Base-by-base conservation (phyloP, 1,140 invertebrate species). In the Yoshiicerus persimilis region DNA sequence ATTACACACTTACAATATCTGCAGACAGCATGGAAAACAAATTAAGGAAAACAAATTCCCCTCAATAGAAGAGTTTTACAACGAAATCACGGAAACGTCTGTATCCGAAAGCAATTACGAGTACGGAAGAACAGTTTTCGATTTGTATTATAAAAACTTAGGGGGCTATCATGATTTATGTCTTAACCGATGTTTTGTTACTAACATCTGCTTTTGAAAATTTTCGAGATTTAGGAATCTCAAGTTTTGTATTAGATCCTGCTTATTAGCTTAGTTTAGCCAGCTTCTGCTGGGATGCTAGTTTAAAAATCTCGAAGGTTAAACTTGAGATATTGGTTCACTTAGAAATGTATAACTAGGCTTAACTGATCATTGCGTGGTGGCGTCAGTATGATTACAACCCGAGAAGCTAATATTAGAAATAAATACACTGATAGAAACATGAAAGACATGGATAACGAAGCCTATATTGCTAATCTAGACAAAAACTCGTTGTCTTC, bases 171-270 rank as follows among this genome's bases (percentile, higher is more conserved):
- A 91, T 38, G 91, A 92, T 88, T 64, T 92, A 0, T 92, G 47
- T 91, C 1, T 77, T 90, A 38, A 62, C 84, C 27, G 88, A 91
- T 89, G 66, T 87, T 9, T 20, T 91, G 8, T 47, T 91, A 16
- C 75, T 89, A 56, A 90, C 90, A 20, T 90, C 90, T 86, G 89
- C 92, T 8, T 92, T 92, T 86, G 92, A 92, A 89, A 90, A 91
- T 64, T 92, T 89, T 89, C 25, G 89, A 56, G 41, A 83, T 39
- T 23, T 86, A 41, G 13, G 20, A 38, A 56, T 90, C 1, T 34
- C 47, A 85, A 39, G 80, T 64, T 91, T 89, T 77, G 64, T 66
- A 64, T 83, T 91, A 41, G 92, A 92, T 88, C 91, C 91, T 1
- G 86, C 88, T 5, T 88, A 90, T 62, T 92, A 91, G 89, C 92